Evolutionary conservation across 2,888 invertebrate genomes (phyloP), one percentile per base, ranked within the genome.

Genomic region (Polydrusus tereticollis): DNA sequence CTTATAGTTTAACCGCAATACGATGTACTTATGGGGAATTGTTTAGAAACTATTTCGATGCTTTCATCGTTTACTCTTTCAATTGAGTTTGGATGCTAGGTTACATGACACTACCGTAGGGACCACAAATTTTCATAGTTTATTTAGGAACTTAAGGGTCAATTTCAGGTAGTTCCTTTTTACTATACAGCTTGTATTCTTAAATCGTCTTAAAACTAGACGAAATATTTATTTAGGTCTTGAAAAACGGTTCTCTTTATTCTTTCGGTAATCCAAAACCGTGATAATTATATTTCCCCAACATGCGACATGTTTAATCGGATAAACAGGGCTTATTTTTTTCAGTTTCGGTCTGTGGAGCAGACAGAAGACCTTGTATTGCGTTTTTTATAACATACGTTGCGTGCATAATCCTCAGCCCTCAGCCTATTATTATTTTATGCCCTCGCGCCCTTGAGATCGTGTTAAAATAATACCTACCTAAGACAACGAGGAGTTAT

Each of bases 91-190:
- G n/a, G n/a, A n/a, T n/a, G n/a, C n/a, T n/a, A n/a, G n/a, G n/a
- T n/a, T n/a, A n/a, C n/a, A n/a, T n/a, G n/a, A n/a, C n/a, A n/a
- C n/a, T n/a, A n/a, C n/a, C n/a, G n/a, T n/a, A n/a, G n/a, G n/a
- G n/a, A n/a, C n/a, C n/a, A n/a, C n/a, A 38, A 52, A 47, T 33
- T 36, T 47, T 38, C 14, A 29, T 8, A 55, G 52, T 55, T 55
- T 55, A 29, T 55, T 55, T 55, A 55, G 52, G 52, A 55, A 8
- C 26, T 14, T 16, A 29, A 29, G 14, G 26, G 5, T 21, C 52
- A 29, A 29, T 26, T 55, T 55, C 52, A 55, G 52, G 52, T 55
- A 55, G 52, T 16, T 52, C 12, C 12, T n/a, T 45, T 43, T 21
- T 14, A 18, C 16, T 14, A 20, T 2, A 10, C 47, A 47, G 21